A percentile compares a stretch with the other conserved stretches of the same genome.
These are phyloP conservation scores for Cheilinus undulatus DNA, from an alignment of 2,113 vertebrate species.

Conservation along the genomic window DNA sequence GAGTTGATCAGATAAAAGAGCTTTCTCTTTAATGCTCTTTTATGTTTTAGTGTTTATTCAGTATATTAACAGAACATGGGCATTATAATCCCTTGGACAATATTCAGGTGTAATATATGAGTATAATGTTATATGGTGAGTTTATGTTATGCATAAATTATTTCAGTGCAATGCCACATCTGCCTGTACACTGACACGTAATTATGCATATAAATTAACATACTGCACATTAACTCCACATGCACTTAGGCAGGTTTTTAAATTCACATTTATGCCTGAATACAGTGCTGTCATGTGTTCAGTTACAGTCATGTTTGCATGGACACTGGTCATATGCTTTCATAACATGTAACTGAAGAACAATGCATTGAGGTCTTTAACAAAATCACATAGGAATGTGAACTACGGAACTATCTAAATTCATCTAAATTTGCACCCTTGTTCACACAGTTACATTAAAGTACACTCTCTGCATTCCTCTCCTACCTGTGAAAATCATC, in stretches of 20 bases:
- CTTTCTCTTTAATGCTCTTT: not conserved
- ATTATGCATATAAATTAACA: not conserved
- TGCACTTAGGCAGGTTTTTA: not conserved
- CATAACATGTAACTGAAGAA: not conserved
- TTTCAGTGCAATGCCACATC: not conserved
- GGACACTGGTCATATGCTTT: not conserved
- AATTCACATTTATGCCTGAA: not conserved
- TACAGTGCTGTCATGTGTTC: conserved; percentile 33
- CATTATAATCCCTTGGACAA: not conserved
- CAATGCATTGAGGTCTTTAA: not conserved
- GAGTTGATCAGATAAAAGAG: not conserved
- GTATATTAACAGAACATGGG: not conserved
- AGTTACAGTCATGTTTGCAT: conserved; percentile 9
- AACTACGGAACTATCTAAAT: not conserved
- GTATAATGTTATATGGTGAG: not conserved
- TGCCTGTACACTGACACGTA: not conserved
- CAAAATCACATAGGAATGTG: conserved; percentile 1
- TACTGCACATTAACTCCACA: not conserved
- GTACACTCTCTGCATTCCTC: not conserved
- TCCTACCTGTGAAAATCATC: conserved; percentile 82
- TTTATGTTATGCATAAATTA: not conserved
- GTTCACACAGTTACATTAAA: not conserved
- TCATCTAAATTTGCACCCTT: not conserved
- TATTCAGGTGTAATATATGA: not conserved
- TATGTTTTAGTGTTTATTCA: not conserved